Conservation (phyloP, 2,888 invertebrate genomes). For the Agonum fuliginosum region DNA sequence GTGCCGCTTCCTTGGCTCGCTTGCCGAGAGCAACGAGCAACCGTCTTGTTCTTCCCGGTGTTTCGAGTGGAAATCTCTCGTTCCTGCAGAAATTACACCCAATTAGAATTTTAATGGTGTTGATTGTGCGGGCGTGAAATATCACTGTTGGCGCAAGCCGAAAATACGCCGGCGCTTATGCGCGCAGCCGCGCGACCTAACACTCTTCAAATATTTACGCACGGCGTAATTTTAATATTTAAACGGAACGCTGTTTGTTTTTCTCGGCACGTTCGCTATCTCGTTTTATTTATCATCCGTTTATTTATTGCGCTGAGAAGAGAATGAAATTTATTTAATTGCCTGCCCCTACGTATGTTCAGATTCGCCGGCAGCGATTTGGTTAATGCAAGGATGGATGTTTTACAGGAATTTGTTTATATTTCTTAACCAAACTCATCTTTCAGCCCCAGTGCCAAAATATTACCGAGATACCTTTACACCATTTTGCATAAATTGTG, state of each 20-base stretch:
- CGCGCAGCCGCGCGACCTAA: slow-evolving; percentile 50
- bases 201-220: slow-evolving; percentile 60
- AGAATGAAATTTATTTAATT: slow-evolving; percentile 60
- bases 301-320: slow-evolving; percentile 55
- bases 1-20: no score
- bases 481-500: no score
- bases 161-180: slow-evolving; percentile 57
- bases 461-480: no score
- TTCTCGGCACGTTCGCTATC: slow-evolving; percentile 59
- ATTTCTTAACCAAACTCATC: background rate
- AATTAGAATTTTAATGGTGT: slow-evolving; percentile 59
- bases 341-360: slow-evolving; percentile 29
- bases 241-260: slow-evolving; percentile 58
- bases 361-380: background rate
- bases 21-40: no score
- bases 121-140: slow-evolving; percentile 49
- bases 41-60: no score
- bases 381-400: slow-evolving; percentile 45
- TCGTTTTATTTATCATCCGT: slow-evolving; percentile 59
- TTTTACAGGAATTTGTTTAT: slow-evolving; percentile 1
- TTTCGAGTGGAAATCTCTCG: slow-evolving; percentile 37
- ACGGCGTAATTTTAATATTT: slow-evolving; percentile 59
- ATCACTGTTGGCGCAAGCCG: slow-evolving; percentile 55
- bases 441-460: background rate
- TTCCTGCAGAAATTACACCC: slow-evolving; percentile 52